Conservation (phyloP, 2,113 vertebrate species). For the human (Homo sapiens) region GRCh38 chr13:52844001-52844500, state of each 20-base stretch:
- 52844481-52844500: constrained; percentile 80
- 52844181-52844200: constrained; percentile 84
- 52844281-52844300: constrained; percentile 89
- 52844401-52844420: constrained; percentile 89
- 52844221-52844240: constrained; percentile 89
- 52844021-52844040: constrained; percentile 87
- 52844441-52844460: constrained; percentile 88
- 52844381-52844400: constrained; percentile 87
- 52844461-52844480: constrained; percentile 89
- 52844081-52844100: constrained; percentile 86
- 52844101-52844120: constrained; percentile 86
- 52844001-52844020: constrained; percentile 88
- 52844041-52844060: constrained; percentile 88
- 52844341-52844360: constrained; percentile 86
- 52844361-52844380: constrained; percentile 92
- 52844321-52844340: constrained; percentile 81
- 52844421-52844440: constrained; percentile 84
- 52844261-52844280: constrained; percentile 92
- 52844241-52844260: constrained; percentile 90
- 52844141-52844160: constrained; percentile 85
- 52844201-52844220: constrained; percentile 88
- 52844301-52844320: constrained; percentile 87
- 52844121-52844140: constrained; percentile 81
- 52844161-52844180: constrained; percentile 79
- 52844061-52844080: constrained; percentile 85